phyloP scores from a whole-genome alignment of 2,113 vertebrate species.

The Amblyopsis rosae region DNA sequence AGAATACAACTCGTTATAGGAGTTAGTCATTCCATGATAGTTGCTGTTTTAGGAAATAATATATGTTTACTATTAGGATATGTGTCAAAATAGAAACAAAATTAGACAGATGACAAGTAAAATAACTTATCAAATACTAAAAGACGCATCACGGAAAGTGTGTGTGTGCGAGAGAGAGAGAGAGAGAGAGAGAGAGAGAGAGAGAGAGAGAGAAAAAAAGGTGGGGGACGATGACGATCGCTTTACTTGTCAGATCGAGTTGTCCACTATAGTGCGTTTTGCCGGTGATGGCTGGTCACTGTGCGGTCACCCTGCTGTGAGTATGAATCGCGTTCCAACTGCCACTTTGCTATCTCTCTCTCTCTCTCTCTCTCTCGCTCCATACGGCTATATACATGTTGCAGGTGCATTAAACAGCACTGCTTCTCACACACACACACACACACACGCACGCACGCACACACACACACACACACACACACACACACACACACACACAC shows the following conservation, averaged over 20 bases:
- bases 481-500: too few relatives aligned
- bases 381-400: conserved; percentile 37
- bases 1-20: too few relatives aligned
- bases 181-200: conserved; percentile 4
- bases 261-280: not conserved
- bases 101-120: not conserved
- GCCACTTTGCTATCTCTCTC: conserved; percentile 42
- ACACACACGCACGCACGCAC: not conserved
- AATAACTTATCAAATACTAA: not conserved
- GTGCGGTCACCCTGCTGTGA: conserved; percentile 38
- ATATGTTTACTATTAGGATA: too few relatives aligned
- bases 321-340: conserved; percentile 53
- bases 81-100: not conserved
- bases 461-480: too few relatives aligned
- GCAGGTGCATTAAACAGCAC: conserved; percentile 70
- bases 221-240: not conserved
- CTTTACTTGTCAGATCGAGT: not conserved
- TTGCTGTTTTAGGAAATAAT: too few relatives aligned
- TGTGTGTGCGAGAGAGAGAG: not conserved
- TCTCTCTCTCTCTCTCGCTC: conserved; percentile 2
- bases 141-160: not conserved
- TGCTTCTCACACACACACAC: conserved; percentile 58
- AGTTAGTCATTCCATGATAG: too few relatives aligned
- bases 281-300: not conserved
- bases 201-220: conserved; percentile 3